Evolutionary conservation across 1,140 invertebrate genomes (phyloP), one percentile per base, ranked within the genome.

Genomic region (Hylaeus anthracinus): DNA sequence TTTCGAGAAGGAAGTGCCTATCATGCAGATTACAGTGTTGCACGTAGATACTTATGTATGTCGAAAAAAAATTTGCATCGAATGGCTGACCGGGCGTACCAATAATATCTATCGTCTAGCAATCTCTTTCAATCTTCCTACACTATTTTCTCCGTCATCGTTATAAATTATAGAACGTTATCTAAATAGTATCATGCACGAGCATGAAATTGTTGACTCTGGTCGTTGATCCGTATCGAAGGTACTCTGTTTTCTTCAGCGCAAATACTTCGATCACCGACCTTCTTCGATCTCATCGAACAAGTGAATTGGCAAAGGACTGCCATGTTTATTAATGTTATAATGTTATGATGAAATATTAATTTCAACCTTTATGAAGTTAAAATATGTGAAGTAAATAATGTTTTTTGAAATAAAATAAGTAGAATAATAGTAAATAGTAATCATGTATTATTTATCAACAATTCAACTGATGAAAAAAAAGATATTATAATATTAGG

Each of bases 121-220:
- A 77, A 69, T 61, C 45, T 69, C 43, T 70, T 77, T 77, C 65
- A 51, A 70, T 77, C 74, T 77, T 65, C 45, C 65, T 77, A 77
- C 65, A 61, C 43, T 26, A 60, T 77, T 77, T 76, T 70, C 74
- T 15, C 37, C 43, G 9, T 69, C 64, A 10, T 58, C 26, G 64
- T 69, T 67, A 67, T 55, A 76, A 76, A 76, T 67, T 76, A 66
- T 12, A n/a, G 41, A 75, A 76, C 64, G 43, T 60, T 77, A 77
- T 60, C 65, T 77, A 70, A 70, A 77, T 58, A 70, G 14, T 60
- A 70, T 69, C 74, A 26, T 9, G 26, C 53, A 58, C 14, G 43
- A 3, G 2, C 26, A 41, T 48, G 26, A n/a, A 58, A 76, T 69
- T 76, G 55, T 69, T 60, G 3, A 15, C 37, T 37, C 41, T 5